Evolutionary conservation across 1,140 invertebrate genomes (phyloP), one percentile per base, ranked within the genome.

Genomic region (Achatina immaculata): DNA sequence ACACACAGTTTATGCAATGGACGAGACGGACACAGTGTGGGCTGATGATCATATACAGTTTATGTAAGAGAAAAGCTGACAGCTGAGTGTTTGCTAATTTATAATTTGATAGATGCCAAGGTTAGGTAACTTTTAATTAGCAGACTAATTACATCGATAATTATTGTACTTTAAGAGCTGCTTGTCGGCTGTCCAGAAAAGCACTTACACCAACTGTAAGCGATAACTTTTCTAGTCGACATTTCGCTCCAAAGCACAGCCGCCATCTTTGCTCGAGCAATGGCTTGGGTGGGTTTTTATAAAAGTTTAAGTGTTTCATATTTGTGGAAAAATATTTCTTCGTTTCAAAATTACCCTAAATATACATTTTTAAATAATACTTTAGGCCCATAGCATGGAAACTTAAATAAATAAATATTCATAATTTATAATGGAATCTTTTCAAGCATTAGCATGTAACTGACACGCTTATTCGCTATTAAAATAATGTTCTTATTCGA

Each of bases 181-280:
- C 58, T 16, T 78, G 65, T 78, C 65, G 58, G 48, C 76, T 43
- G 24, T 68, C 51, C 31, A 78, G 65, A 78, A 48, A 45, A 78
- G 76, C 58, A 78, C 42, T 78, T 78, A 68, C 76, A 78, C 21
- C 76, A 45, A 48, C 65, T 43, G 65, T 78, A 68, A 78, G 76
- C 76, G 45, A 45, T 24, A 78, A 68, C 76, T 78, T 78, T 78
- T 78, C 76, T 68, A 68, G 58, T 78, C 76, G 76, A 78, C 76
- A 78, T 43, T 66, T 40, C 58, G 76, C 76, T 28, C 76, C 7
- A 28, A 66, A 66, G 76, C 65, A 78, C 7, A 38, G 76, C 21
- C 76, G 76, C 76, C 76, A 78, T 78, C 76, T 78, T n/a, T 78
- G 76, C 74, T 21, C n/a, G 16, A 36, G 40, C 72, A 74, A 43